Evolutionary conservation across 2,113 vertebrate species (phyloP).

Genomic region (Scomber scombrus): DNA sequence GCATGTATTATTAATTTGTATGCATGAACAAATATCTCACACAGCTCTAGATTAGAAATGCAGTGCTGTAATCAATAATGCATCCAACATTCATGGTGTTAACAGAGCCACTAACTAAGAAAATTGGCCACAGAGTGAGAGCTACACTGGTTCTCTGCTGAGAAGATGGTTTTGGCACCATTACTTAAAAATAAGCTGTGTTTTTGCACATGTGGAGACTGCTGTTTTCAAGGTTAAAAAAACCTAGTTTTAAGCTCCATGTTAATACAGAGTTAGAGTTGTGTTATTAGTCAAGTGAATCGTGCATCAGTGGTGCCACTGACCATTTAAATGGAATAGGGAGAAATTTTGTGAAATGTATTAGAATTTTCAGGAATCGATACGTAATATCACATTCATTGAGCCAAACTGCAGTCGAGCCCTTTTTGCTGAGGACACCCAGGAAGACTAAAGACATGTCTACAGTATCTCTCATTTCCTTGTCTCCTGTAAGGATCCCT

Average conservation of each 20-base stretch:
- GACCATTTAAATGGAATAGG: conserved; percentile 1
- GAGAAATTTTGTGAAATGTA: conserved; percentile 2
- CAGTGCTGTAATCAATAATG: conserved; percentile 38
- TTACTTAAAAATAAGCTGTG: not conserved
- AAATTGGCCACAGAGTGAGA: not conserved
- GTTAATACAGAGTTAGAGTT: not conserved
- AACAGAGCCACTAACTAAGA: conserved; percentile 6
- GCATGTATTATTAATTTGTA: conserved; percentile 31
- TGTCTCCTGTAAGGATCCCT: conserved; percentile 52
- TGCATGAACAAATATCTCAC: conserved; percentile 28
- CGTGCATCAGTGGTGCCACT: not conserved
- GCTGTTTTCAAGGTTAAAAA: too few relatives aligned
- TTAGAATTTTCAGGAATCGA: conserved; percentile 9
- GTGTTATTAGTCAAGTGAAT: not conserved
- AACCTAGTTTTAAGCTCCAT: too few relatives aligned
- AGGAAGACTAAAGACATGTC: conserved; percentile 37
- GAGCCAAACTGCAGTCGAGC: conserved; percentile 1
- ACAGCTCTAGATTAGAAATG: conserved; percentile 11
- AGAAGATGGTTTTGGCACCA: conserved; percentile 10
- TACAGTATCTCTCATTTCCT: conserved; percentile 39
- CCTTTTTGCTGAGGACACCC: conserved; percentile 31
- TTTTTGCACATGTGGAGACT: too few relatives aligned
- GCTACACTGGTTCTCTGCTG: not conserved
- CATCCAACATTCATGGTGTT: not conserved
- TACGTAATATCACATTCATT: conserved; percentile 17